Conservation (phyloP, 2,113 vertebrate species). For the Holacanthus passer region DNA sequence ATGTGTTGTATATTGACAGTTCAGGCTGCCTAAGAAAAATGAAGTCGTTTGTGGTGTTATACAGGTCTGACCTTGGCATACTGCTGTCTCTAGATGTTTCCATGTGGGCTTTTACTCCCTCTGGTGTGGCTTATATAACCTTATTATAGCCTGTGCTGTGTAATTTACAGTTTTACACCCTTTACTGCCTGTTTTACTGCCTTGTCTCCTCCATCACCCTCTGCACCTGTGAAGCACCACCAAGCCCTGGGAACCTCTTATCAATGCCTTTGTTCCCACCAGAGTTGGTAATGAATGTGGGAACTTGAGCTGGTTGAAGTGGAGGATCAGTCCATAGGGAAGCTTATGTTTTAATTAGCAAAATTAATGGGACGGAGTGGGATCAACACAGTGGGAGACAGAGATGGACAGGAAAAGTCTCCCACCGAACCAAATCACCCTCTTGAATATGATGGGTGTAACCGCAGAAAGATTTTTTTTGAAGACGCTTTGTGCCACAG, state of each 20-base stretch:
- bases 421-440: slow-evolving; percentile 40
- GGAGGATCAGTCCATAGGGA: slow-evolving; percentile 60
- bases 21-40: not conserved
- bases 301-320: slow-evolving; percentile 70
- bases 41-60: slow-evolving; percentile 5
- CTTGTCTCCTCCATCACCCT: slow-evolving; percentile 23
- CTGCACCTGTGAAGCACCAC: slow-evolving; percentile 50
- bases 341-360: slow-evolving; percentile 74
- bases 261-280: slow-evolving; percentile 57
- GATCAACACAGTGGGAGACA: slow-evolving; percentile 52
- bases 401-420: slow-evolving; percentile 27
- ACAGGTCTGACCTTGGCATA: slow-evolving; percentile 15
- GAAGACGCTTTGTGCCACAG: slow-evolving; percentile 4
- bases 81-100: slow-evolving; percentile 42
- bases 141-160: slow-evolving; percentile 54
- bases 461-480: slow-evolving; percentile 33
- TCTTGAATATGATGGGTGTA: slow-evolving; percentile 34
- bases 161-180: slow-evolving; percentile 59
- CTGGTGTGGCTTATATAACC: slow-evolving; percentile 62
- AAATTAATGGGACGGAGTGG: slow-evolving; percentile 68
- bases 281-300: slow-evolving; percentile 74
- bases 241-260: slow-evolving; percentile 42
- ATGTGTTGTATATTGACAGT: slow-evolving; percentile 6
- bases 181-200: slow-evolving; percentile 39
- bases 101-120: slow-evolving; percentile 48